phyloP scores from a whole-genome alignment of 2,113 vertebrate species.

The Silurus meridionalis region DNA sequence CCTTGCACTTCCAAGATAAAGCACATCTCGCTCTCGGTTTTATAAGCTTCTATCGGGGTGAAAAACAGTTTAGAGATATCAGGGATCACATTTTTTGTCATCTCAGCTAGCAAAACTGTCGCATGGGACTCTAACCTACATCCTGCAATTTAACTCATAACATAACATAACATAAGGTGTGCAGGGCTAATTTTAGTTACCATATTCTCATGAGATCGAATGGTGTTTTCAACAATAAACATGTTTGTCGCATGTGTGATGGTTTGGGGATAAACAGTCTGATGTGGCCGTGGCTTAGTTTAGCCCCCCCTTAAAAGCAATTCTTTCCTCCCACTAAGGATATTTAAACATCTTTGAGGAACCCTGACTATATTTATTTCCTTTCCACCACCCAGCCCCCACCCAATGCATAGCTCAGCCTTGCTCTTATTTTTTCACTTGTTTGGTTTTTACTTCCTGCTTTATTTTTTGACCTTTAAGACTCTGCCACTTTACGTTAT shows the following conservation, averaged over 20 bases:
- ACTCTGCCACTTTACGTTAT: not conserved
- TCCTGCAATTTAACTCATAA: not conserved
- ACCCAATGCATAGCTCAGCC: not conserved
- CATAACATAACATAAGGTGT: not conserved
- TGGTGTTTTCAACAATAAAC: not conserved
- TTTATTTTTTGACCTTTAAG: not conserved
- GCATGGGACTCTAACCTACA: not conserved
- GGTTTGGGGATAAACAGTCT: not conserved
- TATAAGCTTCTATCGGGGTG: not conserved
- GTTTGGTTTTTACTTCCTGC: not conserved
- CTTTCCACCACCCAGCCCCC: not conserved
- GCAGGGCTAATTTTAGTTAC: not conserved
- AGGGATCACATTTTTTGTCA: not conserved
- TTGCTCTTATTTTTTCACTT: not conserved
- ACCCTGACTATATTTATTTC: not conserved
- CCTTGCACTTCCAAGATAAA: constrained; percentile 9
- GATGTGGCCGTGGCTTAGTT: not conserved
- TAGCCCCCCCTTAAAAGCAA: too few species aligned
- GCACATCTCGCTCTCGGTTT: not conserved
- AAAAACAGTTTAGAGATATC: not conserved
- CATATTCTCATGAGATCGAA: not conserved
- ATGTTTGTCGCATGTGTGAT: not conserved
- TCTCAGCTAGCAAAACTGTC: not conserved
- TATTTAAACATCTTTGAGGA: too few species aligned
- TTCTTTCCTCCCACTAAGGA: not conserved